phyloP scores from a whole-genome alignment of 2,797 vertebrate species.

The Silurus aristotelis region DNA sequence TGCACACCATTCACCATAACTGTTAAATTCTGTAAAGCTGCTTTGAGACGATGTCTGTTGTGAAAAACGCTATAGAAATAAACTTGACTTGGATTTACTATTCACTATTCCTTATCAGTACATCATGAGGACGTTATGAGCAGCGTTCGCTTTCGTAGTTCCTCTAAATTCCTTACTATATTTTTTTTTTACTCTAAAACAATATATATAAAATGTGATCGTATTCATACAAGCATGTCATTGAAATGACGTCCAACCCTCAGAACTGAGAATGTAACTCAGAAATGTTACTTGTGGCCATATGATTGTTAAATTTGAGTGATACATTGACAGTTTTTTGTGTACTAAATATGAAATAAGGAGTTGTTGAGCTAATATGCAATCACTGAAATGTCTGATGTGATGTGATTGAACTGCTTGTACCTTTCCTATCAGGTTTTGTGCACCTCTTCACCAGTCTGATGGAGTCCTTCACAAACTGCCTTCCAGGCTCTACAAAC shows the following conservation, averaged over 20 bases:
- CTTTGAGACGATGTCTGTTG: too few species aligned
- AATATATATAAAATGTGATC: background rate
- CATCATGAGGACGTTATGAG: background rate
- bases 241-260: background rate
- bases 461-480: slow-evolving; percentile 97
- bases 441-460: slow-evolving; percentile 96
- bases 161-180: background rate
- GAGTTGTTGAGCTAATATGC: too few species aligned
- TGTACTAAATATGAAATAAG: too few species aligned
- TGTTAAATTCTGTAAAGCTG: too few species aligned
- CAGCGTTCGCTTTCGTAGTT: background rate
- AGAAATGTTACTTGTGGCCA: background rate
- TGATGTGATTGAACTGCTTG: background rate
- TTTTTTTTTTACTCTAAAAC: background rate
- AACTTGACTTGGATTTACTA: background rate
- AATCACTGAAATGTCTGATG: background rate
- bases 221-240: background rate
- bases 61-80: too few species aligned
- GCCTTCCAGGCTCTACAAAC: slow-evolving; percentile 94
- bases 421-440: slow-evolving; percentile 97
- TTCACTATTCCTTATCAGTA: background rate
- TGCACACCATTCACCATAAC: too few species aligned
- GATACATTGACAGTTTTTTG: background rate
- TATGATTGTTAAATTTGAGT: background rate
- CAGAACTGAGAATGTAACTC: background rate